phyloP scores from a whole-genome alignment of 1,140 invertebrate genomes.

The Lucilia sericata region DNA sequence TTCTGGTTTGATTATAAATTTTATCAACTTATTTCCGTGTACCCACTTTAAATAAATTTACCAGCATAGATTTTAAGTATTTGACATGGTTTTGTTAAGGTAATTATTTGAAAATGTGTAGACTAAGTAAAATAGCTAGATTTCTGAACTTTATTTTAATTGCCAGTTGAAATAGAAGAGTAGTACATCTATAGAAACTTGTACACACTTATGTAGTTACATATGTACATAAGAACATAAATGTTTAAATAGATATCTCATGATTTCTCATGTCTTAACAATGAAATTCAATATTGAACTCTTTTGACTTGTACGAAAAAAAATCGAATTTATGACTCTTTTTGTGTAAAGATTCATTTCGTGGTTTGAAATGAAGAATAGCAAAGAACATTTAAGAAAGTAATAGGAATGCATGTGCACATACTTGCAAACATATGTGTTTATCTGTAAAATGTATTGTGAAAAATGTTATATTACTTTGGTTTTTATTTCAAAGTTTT shows the following conservation, averaged over 20 bases:
- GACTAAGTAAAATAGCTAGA: not conserved
- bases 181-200: too few relatives aligned
- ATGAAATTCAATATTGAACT: conserved; percentile 17
- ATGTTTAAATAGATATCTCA: conserved; percentile 5
- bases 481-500: conserved; percentile 7
- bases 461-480: conserved; percentile 17
- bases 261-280: conserved; percentile 9
- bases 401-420: not conserved
- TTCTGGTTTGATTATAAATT: too few relatives aligned
- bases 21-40: not conserved
- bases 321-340: conserved; percentile 16
- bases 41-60: not conserved
- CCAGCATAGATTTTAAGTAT: not conserved
- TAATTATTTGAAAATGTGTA: not conserved
- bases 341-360: not conserved
- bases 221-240: not conserved
- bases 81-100: conserved; percentile 11
- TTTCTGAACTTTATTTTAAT: not conserved
- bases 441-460: not conserved
- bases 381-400: conserved; percentile 2
- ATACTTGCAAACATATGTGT: not conserved
- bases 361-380: conserved; percentile 11
- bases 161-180: too few relatives aligned
- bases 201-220: too few relatives aligned
- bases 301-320: not conserved